Evolutionary conservation across 1,140 invertebrate species (phyloP).

Genomic region (Apis dorsata): DNA sequence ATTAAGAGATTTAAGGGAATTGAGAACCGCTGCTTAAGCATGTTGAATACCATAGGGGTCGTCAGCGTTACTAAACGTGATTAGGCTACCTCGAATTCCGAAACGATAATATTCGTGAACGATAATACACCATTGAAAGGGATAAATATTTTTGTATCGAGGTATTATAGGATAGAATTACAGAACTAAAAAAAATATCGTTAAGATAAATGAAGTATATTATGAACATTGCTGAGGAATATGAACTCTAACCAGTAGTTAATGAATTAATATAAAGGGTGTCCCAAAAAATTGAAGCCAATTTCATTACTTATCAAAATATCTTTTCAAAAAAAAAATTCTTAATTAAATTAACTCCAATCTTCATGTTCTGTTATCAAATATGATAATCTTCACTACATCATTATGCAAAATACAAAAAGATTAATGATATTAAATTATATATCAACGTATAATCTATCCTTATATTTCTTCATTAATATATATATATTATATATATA

Average conservation of each 20-base stretch:
- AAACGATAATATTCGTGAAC: background rate
- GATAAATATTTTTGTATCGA: background rate
- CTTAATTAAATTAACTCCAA: no score
- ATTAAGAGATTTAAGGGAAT: background rate
- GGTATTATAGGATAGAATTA: background rate
- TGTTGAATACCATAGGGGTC: conserved; percentile 4
- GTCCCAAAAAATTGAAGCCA: no score
- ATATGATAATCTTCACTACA: no score
- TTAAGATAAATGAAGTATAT: background rate
- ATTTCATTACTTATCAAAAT: no score
- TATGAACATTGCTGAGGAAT: background rate
- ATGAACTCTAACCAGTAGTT: background rate
- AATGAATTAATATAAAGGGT: no score
- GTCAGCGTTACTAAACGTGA: conserved; percentile 16
- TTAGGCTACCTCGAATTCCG: conserved; percentile 21
- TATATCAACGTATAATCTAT: no score
- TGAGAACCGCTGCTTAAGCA: conserved; percentile 11
- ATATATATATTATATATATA: no score
- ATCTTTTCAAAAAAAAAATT: no score
- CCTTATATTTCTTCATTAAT: no score
- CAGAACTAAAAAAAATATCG: background rate
- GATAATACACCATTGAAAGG: conserved; percentile 3
- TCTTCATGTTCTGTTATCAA: no score
- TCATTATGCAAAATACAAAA: no score
- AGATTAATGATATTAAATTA: no score